Evolutionary conservation across 2,797 vertebrate species (phyloP), one percentile per base, ranked within the genome.

Genomic region (Oreochromis grahami): DNA sequence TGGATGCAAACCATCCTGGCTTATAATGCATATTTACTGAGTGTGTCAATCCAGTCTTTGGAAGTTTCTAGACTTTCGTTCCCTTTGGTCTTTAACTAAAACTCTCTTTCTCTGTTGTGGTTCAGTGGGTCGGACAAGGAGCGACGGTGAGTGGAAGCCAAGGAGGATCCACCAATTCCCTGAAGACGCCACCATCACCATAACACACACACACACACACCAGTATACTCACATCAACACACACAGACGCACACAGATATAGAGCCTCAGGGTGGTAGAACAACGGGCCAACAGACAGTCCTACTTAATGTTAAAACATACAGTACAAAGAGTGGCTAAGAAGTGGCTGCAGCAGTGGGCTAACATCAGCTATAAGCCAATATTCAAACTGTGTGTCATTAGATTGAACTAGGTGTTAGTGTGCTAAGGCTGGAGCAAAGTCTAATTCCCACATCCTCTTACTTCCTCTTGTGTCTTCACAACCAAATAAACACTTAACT

Each of bases 101-200:
- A 32, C 81, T 78, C 15, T 74, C 21, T 81, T 24, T 84, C 52
- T 77, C 3, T 86, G 14, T 83, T 82, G 85, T 53, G 72, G 70
- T 63, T n/a, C 85, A 94, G 94, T 96, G 96, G 95, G 92, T 95
- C 78, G 94, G 94, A 86, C 96, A 94, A 88, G 86, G 87, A 90
- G 81, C 94, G 48, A 79, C 95, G 3, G 92, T 82, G 26, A 90
- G 83, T 7, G 96, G 94, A 86, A 97, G 95, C 84, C 96, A 96
- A 90, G 96, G 93, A 79, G 95, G 96, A 84, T 96, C 96, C 86
- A 97, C 95, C 87, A 95, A 93, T 82, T 97, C 95, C 90, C 94
- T 96, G 84, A 97, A 97, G 96, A 94, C 94, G 17, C 95, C 96
- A 65, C 92, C 94, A 2, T 96, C 94, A 80, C 95, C 97, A 5